These are phyloP conservation scores for Drosophila anceps DNA, from an alignment of 2,888 invertebrate genomes.

Conservation along the genomic window DNA sequence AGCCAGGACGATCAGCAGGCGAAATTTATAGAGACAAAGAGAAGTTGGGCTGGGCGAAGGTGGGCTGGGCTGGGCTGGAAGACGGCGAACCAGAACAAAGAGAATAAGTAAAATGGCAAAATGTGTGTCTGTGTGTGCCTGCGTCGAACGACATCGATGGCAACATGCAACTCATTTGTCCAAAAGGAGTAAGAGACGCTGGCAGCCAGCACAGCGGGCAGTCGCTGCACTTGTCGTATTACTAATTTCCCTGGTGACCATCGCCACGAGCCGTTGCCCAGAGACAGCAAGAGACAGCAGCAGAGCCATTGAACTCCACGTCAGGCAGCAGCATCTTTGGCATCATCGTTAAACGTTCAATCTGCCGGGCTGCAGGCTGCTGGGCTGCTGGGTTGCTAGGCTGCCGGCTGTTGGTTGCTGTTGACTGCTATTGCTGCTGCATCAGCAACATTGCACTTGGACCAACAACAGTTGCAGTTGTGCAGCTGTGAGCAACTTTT, in stretches of 20 bases:
- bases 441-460: constrained; percentile 40
- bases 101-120: constrained; percentile 70
- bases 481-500: constrained; percentile 63
- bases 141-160: constrained; percentile 32
- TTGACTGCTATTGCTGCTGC: constrained; percentile 40
- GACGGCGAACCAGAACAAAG: constrained; percentile 63
- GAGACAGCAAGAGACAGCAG: constrained; percentile 8
- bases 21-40: constrained; percentile 76
- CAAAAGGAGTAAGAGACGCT: constrained; percentile 22
- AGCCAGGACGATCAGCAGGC: constrained; percentile 70
- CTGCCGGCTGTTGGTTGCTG: constrained; percentile 18
- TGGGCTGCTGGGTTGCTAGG: constrained; percentile 27
- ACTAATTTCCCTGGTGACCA: constrained; percentile 82
- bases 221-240: constrained; percentile 78
- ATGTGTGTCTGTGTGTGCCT: constrained; percentile 23
- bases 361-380: constrained; percentile 39
- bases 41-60: constrained; percentile 9
- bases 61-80: neutral
- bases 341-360: constrained; percentile 73
- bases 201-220: constrained; percentile 35
- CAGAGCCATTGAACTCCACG: constrained; percentile 47
- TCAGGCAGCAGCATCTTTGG: constrained; percentile 35
- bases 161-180: constrained; percentile 79
- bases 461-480: constrained; percentile 34
- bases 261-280: constrained; percentile 47